These are phyloP conservation scores for Latrodectus hesperus DNA, from an alignment of 2,888 invertebrate genomes.

Conservation along the genomic window DNA sequence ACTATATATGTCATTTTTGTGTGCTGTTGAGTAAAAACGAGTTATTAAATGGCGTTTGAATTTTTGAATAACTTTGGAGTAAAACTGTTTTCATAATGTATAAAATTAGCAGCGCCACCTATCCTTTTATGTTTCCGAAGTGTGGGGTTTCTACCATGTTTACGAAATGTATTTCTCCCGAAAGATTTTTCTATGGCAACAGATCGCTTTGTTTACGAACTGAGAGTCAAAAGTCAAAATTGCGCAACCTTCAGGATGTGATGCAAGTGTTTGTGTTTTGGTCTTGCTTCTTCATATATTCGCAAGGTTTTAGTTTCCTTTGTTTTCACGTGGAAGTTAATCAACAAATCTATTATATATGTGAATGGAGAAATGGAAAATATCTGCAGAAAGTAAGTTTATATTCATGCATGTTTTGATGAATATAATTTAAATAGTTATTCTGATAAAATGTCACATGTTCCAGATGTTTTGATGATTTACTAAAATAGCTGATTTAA, in stretches of 20 bases:
- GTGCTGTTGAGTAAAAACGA: too few species aligned
- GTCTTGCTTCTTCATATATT: slow-evolving; percentile 26
- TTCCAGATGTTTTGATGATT: slow-evolving; percentile 29
- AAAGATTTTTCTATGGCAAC: slow-evolving; percentile 21
- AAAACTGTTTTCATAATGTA: too few species aligned
- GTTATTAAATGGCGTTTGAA: too few species aligned
- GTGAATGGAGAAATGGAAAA: slow-evolving; percentile 61
- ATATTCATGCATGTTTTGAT: not conserved
- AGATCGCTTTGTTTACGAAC: slow-evolving; percentile 58
- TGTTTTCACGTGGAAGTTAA: slow-evolving; percentile 60
- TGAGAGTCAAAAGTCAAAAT: slow-evolving; percentile 43
- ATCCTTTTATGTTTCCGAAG: too few species aligned
- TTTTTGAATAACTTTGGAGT: too few species aligned
- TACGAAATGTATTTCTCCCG: too few species aligned
- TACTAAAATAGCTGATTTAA: too few species aligned
- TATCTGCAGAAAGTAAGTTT: slow-evolving; percentile 52
- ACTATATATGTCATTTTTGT: too few species aligned
- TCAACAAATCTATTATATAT: slow-evolving; percentile 8
- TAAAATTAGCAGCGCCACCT: too few species aligned
- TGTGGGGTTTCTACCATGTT: too few species aligned
- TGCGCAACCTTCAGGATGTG: slow-evolving; percentile 68
- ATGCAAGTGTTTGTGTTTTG: slow-evolving; percentile 68
- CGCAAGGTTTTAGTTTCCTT: slow-evolving; percentile 39
- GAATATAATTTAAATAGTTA: not conserved
- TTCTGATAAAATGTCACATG: slow-evolving; percentile 60